phyloP scores from a whole-genome alignment of 2,797 vertebrate species.

The Cephalopachus bancanus region DNA sequence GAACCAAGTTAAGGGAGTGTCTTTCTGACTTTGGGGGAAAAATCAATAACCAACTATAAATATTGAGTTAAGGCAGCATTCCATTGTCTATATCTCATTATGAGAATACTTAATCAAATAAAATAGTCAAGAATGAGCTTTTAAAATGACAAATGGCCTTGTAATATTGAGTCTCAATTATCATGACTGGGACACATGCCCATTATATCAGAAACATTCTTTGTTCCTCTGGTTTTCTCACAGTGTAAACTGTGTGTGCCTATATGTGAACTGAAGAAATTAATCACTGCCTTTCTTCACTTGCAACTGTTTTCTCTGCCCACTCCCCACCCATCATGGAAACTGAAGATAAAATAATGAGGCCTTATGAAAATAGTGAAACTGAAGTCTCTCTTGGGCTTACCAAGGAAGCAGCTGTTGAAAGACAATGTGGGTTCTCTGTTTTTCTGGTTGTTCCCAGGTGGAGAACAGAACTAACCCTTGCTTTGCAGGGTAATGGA shows the following conservation, averaged over 20 bases:
- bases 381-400: neutral
- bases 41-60: slow-evolving; percentile 25
- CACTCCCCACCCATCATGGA: neutral
- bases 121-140: neutral
- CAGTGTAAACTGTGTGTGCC: neutral
- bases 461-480: neutral
- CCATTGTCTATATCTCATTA: neutral
- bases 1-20: slow-evolving; percentile 5
- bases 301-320: neutral
- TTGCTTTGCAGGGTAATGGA: neutral
- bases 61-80: neutral
- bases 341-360: neutral
- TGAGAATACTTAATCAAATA: neutral
- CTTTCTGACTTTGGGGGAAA: neutral
- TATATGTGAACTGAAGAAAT: neutral
- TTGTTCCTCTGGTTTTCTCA: neutral
- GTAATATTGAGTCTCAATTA: neutral
- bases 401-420: neutral
- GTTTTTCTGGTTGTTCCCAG: neutral
- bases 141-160: slow-evolving; percentile 11
- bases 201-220: neutral
- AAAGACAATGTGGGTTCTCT: neutral
- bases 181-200: neutral
- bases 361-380: neutral
- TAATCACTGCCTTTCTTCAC: neutral